Evolutionary conservation across 2,888 invertebrate species (phyloP).

Genomic region (Pammene aurita): DNA sequence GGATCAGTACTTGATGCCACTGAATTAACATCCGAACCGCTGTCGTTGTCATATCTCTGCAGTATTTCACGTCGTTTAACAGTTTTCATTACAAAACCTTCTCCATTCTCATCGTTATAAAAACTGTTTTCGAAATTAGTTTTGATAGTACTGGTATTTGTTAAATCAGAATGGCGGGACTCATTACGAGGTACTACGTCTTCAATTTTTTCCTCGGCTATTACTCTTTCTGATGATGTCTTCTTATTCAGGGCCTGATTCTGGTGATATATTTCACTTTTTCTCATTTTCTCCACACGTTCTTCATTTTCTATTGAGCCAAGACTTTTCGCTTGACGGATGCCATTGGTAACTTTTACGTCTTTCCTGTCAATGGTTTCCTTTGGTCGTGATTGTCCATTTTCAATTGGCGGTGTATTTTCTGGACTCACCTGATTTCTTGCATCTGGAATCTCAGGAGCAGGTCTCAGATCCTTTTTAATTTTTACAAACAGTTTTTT

Average conservation of each 20-base stretch:
- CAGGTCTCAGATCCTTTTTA: conserved; percentile 74
- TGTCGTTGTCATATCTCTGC: conserved; percentile 87
- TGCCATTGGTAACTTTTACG: conserved; percentile 69
- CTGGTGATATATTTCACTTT: conserved; percentile 63
- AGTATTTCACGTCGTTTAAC: conserved; percentile 89
- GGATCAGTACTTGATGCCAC: conserved; percentile 88
- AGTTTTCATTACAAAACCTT: conserved; percentile 87
- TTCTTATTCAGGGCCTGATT: conserved; percentile 69
- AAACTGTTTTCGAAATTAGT: conserved; percentile 86
- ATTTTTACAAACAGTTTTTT: conserved; percentile 76
- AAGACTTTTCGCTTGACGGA: conserved; percentile 77
- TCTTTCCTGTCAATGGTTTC: conserved; percentile 80
- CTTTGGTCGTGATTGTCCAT: conserved; percentile 61
- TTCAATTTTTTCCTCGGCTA: conserved; percentile 74
- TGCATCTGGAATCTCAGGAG: conserved; percentile 70
- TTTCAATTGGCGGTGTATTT: conserved; percentile 59
- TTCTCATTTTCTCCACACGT: conserved; percentile 62
- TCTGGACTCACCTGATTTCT: conserved; percentile 63
- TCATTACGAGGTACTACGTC: conserved; percentile 73
- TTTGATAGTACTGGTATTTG: conserved; percentile 80
- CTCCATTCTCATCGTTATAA: conserved; percentile 85
- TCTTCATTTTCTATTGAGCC: conserved; percentile 78
- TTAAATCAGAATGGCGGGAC: conserved; percentile 76
- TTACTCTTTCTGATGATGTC: conserved; percentile 74
- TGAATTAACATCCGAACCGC: conserved; percentile 86